A percentile compares a stretch with the other conserved stretches of the same genome.
Evolutionary conservation across 1,140 invertebrate species (phyloP).

Genomic region (Papilio helenus): DNA sequence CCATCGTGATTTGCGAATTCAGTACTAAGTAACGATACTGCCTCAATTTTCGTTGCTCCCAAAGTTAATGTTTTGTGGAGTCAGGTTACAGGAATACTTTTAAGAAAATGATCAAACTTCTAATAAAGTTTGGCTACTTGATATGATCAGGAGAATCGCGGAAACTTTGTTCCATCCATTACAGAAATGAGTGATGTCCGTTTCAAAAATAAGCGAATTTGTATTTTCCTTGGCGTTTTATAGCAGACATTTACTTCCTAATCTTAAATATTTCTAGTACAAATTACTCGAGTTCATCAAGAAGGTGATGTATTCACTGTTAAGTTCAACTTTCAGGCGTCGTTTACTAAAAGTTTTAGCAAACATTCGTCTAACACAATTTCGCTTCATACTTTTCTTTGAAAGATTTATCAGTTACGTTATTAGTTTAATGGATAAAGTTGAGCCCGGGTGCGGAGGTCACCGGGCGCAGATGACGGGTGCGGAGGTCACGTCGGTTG

Average conservation of each 20-base stretch:
- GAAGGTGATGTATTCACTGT: neutral
- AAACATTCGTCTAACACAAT: neutral
- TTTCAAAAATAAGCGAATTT: neutral
- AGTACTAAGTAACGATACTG: neutral
- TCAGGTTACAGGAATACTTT: neutral
- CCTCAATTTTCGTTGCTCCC: neutral
- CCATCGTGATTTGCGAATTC: neutral
- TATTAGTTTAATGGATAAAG: constrained; percentile 12
- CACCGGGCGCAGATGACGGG: neutral
- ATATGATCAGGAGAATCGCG: neutral
- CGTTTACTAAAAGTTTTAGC: neutral
- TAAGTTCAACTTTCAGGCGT: neutral
- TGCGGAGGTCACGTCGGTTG: neutral
- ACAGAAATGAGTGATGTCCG: neutral
- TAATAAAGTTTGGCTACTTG: neutral
- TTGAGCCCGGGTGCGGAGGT: neutral
- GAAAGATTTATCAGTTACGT: neutral
- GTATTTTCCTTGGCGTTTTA: neutral
- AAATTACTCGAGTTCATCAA: neutral
- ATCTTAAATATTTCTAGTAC: neutral
- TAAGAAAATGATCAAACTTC: neutral
- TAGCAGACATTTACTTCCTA: neutral
- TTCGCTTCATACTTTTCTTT: neutral
- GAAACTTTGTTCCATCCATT: neutral
- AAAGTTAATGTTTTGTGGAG: neutral